A percentile compares a stretch with the other conserved stretches of the same genome.
Evolutionary conservation across 2,113 vertebrate genomes (phyloP).

Genomic region (Seriola dumerili): DNA sequence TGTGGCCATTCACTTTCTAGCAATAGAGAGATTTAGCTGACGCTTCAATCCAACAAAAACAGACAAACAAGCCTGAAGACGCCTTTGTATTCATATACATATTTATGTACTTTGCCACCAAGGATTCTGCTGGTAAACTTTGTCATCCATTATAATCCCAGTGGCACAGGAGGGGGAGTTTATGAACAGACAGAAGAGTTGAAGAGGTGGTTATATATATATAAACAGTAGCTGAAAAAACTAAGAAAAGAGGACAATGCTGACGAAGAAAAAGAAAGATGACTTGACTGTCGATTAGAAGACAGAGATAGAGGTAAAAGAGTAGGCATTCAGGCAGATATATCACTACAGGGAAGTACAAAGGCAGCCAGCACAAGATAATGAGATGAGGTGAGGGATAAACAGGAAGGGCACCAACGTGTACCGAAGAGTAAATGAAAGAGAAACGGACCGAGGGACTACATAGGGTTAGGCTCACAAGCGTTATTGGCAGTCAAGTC

Average conservation of each 20-base stretch:
- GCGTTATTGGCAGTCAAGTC: background rate
- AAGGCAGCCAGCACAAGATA: constrained; percentile 16
- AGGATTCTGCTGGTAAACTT: constrained; percentile 7
- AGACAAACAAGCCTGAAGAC: constrained; percentile 30
- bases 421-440: constrained; percentile 17
- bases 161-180: too few species aligned
- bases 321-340: background rate
- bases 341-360: constrained; percentile 14
- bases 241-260: constrained; percentile 44
- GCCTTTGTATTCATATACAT: constrained; percentile 45
- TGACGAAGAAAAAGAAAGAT: constrained; percentile 44
- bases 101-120: constrained; percentile 35
- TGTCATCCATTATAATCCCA: too few species aligned
- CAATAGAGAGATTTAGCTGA: constrained; percentile 33
- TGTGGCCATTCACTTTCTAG: constrained; percentile 8
- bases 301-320: background rate
- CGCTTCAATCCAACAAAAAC: constrained; percentile 40
- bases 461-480: background rate
- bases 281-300: constrained; percentile 15
- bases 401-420: constrained; percentile 5
- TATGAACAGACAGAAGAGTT: constrained; percentile 36
- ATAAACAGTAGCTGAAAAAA: constrained; percentile 25
- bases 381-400: constrained; percentile 29
- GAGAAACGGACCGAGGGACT: background rate
- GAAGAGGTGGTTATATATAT: constrained; percentile 5